These are phyloP conservation scores for Periophthalmus modestus DNA, from an alignment of 2,113 vertebrate genomes.

Conservation along the genomic window DNA sequence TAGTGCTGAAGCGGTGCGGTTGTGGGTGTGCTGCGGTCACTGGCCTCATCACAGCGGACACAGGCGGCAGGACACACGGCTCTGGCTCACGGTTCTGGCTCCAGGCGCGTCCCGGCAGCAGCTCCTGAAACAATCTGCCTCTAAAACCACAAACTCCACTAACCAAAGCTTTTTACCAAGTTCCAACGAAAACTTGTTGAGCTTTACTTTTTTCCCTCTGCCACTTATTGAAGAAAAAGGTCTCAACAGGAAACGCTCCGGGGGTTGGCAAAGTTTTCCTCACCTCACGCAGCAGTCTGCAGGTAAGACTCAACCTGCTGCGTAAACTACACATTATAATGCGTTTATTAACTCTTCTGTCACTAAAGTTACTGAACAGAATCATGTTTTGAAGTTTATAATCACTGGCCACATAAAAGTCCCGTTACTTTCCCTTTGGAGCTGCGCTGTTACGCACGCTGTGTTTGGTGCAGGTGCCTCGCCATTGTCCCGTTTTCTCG, in stretches of 20 bases:
- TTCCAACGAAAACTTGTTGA: not conserved
- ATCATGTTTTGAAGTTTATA: not conserved
- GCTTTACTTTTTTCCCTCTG: not conserved
- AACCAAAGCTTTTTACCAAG: not conserved
- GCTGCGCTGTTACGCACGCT: not conserved
- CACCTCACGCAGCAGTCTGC: slow-evolving; percentile 2
- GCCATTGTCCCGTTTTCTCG: not conserved
- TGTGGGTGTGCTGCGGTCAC: slow-evolving; percentile 13
- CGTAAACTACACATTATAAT: not conserved
- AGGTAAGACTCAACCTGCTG: slow-evolving; percentile 46
- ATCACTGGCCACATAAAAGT: not conserved
- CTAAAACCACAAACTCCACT: not conserved
- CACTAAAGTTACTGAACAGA: no score
- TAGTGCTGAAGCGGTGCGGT: not conserved
- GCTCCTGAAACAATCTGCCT: no score
- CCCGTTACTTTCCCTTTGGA: not conserved
- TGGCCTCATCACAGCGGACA: slow-evolving; percentile 38
- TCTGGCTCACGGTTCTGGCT: slow-evolving; percentile 53
- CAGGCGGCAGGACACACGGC: slow-evolving; percentile 48
- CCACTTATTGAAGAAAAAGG: not conserved
- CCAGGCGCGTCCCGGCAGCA: not conserved
- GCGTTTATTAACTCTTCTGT: not conserved
- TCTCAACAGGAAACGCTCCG: slow-evolving; percentile 23
- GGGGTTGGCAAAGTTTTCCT: not conserved
- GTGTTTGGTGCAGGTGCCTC: not conserved